Conservation (phyloP, 2,888 invertebrate species). For the Proisotoma minuta region DNA sequence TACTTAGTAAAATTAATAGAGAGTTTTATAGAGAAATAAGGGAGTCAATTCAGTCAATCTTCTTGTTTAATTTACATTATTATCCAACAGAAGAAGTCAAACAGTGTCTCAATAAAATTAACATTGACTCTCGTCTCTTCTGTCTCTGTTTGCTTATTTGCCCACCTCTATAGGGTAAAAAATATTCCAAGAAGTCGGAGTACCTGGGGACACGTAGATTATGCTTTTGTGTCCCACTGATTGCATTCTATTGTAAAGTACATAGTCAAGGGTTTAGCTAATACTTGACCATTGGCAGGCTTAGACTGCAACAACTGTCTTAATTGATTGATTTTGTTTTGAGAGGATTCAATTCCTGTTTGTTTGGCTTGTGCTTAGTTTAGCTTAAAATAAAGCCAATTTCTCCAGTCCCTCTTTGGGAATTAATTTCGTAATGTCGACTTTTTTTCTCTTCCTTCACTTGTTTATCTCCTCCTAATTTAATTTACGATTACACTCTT, state of each 20-base stretch:
- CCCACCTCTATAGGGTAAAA: not conserved
- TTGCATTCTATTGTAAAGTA: conserved; percentile 5
- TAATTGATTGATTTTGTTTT: conserved; percentile 32
- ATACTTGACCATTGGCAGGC: conserved; percentile 15
- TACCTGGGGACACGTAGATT: conserved; percentile 18
- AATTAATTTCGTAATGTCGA: not conserved
- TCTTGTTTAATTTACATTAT: not conserved
- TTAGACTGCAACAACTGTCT: conserved; percentile 13
- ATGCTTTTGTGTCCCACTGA: not conserved
- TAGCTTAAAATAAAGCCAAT: conserved; percentile 16
- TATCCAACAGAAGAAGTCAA: conserved; percentile 1
- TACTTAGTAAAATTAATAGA: conserved; percentile 14
- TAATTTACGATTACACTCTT: not conserved
- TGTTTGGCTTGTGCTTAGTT: conserved; percentile 20
- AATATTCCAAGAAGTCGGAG: too few species aligned
- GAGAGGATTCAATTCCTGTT: conserved; percentile 14
- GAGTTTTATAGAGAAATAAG: not conserved
- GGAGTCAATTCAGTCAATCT: not conserved
- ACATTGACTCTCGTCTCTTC: conserved; percentile 1
- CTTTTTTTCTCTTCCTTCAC: not conserved
- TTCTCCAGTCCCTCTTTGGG: conserved; percentile 11
- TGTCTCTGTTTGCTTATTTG: not conserved
- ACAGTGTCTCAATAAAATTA: conserved; percentile 10
- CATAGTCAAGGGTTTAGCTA: conserved; percentile 18
- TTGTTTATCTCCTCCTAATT: not conserved